These are phyloP conservation scores for Rhopalosiphum nymphaeae DNA, from an alignment of 2,888 invertebrate species.

Conservation along the genomic window DNA sequence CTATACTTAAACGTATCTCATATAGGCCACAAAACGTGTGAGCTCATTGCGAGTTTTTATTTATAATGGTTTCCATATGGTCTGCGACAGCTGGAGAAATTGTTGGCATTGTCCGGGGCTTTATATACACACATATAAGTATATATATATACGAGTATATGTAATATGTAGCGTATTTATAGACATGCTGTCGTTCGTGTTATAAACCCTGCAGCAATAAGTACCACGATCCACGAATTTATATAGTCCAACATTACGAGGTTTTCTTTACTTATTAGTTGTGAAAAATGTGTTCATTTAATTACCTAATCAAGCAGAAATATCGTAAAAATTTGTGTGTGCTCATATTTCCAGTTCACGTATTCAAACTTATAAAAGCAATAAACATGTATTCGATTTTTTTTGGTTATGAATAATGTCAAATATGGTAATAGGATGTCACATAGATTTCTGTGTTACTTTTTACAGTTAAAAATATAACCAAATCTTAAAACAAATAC, in stretches of 20 bases:
- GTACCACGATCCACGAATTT: background rate
- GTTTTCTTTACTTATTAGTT: background rate
- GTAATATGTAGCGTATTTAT: slow-evolving; percentile 41
- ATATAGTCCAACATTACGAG: background rate
- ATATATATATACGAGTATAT: too few relatives aligned
- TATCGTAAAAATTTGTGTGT: background rate
- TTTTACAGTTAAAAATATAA: too few relatives aligned
- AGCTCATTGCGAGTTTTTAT: slow-evolving; percentile 62
- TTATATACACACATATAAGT: background rate
- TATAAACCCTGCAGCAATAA: background rate
- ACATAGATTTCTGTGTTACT: too few relatives aligned
- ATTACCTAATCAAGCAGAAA: background rate
- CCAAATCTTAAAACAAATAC: too few relatives aligned
- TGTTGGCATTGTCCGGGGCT: slow-evolving; percentile 56
- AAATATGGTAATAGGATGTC: too few relatives aligned
- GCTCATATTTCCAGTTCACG: background rate
- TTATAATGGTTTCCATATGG: slow-evolving; percentile 64
- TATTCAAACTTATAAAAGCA: background rate
- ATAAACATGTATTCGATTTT: too few relatives aligned
- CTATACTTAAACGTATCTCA: slow-evolving; percentile 57
- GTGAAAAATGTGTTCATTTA: slow-evolving; percentile 11
- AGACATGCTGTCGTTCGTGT: background rate
- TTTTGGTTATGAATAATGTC: too few relatives aligned
- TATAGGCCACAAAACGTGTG: slow-evolving; percentile 54
- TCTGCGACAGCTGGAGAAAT: slow-evolving; percentile 64